phyloP scores from a whole-genome alignment of 2,888 invertebrate genomes.

The Imbricaverruca yamaguchii region DNA sequence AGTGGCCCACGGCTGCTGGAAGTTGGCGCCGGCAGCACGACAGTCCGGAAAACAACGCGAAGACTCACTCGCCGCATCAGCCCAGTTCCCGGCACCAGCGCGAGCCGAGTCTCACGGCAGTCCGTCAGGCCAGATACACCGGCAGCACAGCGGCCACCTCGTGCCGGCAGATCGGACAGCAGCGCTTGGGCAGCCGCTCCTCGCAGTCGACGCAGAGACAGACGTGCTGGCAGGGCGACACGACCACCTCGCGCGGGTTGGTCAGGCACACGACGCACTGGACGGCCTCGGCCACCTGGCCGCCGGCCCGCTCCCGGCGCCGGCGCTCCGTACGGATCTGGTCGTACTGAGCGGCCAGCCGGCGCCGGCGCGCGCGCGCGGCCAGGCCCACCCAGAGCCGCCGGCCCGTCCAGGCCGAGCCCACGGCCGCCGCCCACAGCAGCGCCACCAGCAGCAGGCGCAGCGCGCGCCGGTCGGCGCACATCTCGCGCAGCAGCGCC shows the following conservation, averaged over 20 bases:
- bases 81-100: too few relatives aligned
- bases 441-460: constrained; percentile 51
- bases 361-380: constrained; percentile 44
- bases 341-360: constrained; percentile 52
- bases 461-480: constrained; percentile 53
- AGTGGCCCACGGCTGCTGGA: too few relatives aligned
- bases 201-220: constrained; percentile 82
- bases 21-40: too few relatives aligned
- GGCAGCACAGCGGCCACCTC: background rate
- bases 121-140: background rate
- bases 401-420: constrained; percentile 47
- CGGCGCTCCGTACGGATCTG: constrained; percentile 56
- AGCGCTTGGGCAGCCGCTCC: constrained; percentile 39
- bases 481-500: constrained; percentile 62
- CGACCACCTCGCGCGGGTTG: constrained; percentile 77
- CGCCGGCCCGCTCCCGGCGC: constrained; percentile 48
- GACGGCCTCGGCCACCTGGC: constrained; percentile 48
- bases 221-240: constrained; percentile 83
- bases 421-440: constrained; percentile 49
- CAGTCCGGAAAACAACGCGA: too few relatives aligned
- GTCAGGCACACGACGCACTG: constrained; percentile 76
- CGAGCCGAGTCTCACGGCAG: too few relatives aligned
- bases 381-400: constrained; percentile 43
- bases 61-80: too few relatives aligned
- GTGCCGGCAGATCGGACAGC: background rate